phyloP scores from a whole-genome alignment of 1,140 invertebrate genomes.

The Bathynomus jamesi region DNA sequence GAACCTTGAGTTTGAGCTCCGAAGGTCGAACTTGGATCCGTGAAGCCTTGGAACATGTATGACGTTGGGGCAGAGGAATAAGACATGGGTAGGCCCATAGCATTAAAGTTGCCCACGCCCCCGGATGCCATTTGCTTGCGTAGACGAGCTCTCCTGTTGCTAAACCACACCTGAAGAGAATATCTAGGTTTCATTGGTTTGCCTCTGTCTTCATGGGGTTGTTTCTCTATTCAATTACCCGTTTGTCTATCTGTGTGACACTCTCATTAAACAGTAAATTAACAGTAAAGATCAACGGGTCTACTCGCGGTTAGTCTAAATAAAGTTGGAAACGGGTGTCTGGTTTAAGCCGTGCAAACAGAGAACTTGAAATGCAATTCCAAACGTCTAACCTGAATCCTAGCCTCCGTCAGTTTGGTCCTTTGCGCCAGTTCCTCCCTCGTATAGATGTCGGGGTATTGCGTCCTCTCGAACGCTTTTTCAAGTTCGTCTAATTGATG shows the following conservation, averaged over 20 bases:
- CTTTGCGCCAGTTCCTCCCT: constrained; percentile 81
- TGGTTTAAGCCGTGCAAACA: too few species aligned
- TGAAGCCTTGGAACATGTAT: constrained; percentile 36
- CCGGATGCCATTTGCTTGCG: constrained; percentile 57
- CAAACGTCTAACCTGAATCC: constrained; percentile 52
- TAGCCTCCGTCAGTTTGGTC: constrained; percentile 64
- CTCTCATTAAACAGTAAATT: too few species aligned
- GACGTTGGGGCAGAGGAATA: constrained; percentile 29
- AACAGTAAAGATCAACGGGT: too few species aligned
- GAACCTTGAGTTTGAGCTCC: constrained; percentile 25
- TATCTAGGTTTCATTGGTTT: too few species aligned
- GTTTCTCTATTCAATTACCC: too few species aligned
- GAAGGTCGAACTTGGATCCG: constrained; percentile 26
- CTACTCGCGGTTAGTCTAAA: too few species aligned
- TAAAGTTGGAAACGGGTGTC: too few species aligned
- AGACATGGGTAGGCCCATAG: constrained; percentile 35
- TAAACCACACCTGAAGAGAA: constrained; percentile 73
- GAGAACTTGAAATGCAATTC: too few species aligned
- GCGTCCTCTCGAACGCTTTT: constrained; percentile 77
- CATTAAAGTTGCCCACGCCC: constrained; percentile 15
- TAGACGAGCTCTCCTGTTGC: constrained; percentile 75
- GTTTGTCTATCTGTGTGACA: too few species aligned
- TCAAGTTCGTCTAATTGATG: constrained; percentile 82
- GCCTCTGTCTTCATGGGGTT: background rate
- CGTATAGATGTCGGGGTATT: constrained; percentile 89